phyloP scores from a whole-genome alignment of 2,113 vertebrate species.

The Clupea harengus region DNA sequence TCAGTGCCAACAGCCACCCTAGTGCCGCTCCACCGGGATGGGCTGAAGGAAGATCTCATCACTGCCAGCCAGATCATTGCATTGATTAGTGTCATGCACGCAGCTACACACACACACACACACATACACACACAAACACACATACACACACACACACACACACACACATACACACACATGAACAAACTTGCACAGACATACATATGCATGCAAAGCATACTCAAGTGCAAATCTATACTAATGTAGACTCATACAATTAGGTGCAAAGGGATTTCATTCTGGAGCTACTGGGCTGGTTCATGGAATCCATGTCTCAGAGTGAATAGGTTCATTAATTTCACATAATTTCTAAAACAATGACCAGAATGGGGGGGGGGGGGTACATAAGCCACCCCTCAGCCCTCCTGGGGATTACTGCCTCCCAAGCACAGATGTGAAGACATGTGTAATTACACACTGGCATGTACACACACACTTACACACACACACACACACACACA shows the following conservation, averaged over 20 bases:
- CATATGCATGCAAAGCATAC: not conserved
- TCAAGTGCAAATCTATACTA: not conserved
- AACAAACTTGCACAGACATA: not conserved
- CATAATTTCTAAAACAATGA: slow-evolving; percentile 77
- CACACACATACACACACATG: slow-evolving; percentile 21
- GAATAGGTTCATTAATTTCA: slow-evolving; percentile 83
- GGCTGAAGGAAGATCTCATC: slow-evolving; percentile 56
- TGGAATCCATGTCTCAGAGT: slow-evolving; percentile 80
- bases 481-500: slow-evolving; percentile 25
- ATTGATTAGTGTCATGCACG: slow-evolving; percentile 80
- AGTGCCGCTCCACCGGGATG: slow-evolving; percentile 12
- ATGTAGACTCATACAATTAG: slow-evolving; percentile 79
- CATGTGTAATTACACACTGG: not conserved
- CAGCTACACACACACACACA: slow-evolving; percentile 21
- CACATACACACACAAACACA: not conserved
- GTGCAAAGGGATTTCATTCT: slow-evolving; percentile 81
- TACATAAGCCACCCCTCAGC: slow-evolving; percentile 42
- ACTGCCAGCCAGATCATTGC: slow-evolving; percentile 67
- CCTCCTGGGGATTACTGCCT: slow-evolving; percentile 10
- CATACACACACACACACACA: slow-evolving; percentile 23
- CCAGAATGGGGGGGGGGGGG: slow-evolving; percentile 69
- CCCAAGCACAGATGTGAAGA: slow-evolving; percentile 16
- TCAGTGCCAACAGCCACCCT: not conserved
- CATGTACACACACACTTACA: slow-evolving; percentile 15
- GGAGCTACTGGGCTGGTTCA: slow-evolving; percentile 78